phyloP scores from a whole-genome alignment of 2,888 invertebrate genomes.

The Euspilapteryx auroguttella region DNA sequence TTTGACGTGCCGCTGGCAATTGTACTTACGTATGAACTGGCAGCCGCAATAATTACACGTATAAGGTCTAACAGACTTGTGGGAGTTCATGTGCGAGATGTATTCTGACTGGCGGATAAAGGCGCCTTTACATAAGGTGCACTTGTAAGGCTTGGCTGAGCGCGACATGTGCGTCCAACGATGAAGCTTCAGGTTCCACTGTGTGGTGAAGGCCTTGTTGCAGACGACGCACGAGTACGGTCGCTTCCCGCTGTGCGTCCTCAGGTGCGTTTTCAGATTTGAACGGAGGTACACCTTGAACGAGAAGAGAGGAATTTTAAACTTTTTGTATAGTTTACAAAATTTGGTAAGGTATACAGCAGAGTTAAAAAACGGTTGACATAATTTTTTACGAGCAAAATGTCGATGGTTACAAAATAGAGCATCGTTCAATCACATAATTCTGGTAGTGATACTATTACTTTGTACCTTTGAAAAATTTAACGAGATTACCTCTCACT shows the following conservation, averaged over 20 bases:
- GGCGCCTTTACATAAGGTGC: slow-evolving; percentile 80
- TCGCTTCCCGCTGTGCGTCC: slow-evolving; percentile 74
- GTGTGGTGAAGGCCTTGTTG: slow-evolving; percentile 83
- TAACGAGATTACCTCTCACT: no score
- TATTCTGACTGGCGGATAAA: slow-evolving; percentile 82
- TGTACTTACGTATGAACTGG: slow-evolving; percentile 86
- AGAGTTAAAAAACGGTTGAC: no score
- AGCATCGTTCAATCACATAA: no score
- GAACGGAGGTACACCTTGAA: slow-evolving; percentile 72
- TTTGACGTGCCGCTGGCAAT: slow-evolving; percentile 79
- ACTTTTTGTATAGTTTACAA: background rate
- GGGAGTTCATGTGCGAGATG: slow-evolving; percentile 83
- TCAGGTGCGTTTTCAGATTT: slow-evolving; percentile 78
- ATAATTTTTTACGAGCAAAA: no score
- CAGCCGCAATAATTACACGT: slow-evolving; percentile 90
- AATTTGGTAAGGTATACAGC: no score
- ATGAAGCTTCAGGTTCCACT: slow-evolving; percentile 88
- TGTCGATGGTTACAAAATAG: no score
- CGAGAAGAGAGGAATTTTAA: background rate
- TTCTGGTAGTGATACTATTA: no score
- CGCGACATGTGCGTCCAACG: slow-evolving; percentile 87
- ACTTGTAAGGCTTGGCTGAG: slow-evolving; percentile 83
- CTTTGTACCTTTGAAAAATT: no score
- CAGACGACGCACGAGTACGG: slow-evolving; percentile 83
- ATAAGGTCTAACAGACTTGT: slow-evolving; percentile 80